These are phyloP conservation scores for Lissocephala sabroskyi DNA, from an alignment of 2,888 invertebrate genomes.

Conservation along the genomic window DNA sequence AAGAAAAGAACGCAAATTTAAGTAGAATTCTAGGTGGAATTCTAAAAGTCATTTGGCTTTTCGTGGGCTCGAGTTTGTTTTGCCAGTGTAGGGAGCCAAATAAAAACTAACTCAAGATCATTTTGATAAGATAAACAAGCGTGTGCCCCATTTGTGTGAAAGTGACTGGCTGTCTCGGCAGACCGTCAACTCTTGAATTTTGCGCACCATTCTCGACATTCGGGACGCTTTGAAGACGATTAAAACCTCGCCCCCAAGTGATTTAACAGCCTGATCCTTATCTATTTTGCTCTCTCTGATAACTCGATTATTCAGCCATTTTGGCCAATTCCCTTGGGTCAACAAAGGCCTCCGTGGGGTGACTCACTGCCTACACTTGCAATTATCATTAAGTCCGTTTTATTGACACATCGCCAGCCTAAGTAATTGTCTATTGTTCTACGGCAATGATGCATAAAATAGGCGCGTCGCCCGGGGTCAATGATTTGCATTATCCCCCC, in stretches of 20 bases:
- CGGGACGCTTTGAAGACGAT: too few species aligned
- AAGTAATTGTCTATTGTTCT: slow-evolving; percentile 36
- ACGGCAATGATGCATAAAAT: slow-evolving; percentile 38
- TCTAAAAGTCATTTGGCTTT: too few species aligned
- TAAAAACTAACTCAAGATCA: slow-evolving; percentile 44
- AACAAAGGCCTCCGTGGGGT: slow-evolving; percentile 6
- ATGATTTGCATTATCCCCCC: slow-evolving; percentile 43
- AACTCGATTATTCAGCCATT: slow-evolving; percentile 21
- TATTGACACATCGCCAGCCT: not conserved
- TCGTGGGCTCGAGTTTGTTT: too few species aligned
- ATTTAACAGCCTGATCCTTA: not conserved
- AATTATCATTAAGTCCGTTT: too few species aligned
- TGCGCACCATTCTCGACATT: too few species aligned
- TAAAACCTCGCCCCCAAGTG: not conserved
- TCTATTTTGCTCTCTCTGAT: slow-evolving; percentile 24
- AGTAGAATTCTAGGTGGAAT: too few species aligned
- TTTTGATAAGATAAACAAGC: slow-evolving; percentile 53
- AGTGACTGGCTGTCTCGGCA: too few species aligned
- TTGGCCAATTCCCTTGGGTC: slow-evolving; percentile 17
- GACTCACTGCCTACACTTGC: slow-evolving; percentile 7
- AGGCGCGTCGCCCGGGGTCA: slow-evolving; percentile 32
- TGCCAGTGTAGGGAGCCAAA: not conserved
- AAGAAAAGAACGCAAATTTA: too few species aligned
- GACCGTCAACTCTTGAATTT: not conserved
- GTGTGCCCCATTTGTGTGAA: slow-evolving; percentile 25